Evolutionary conservation across 2,888 invertebrate genomes (phyloP).

Genomic region (Oscheius onirici): DNA sequence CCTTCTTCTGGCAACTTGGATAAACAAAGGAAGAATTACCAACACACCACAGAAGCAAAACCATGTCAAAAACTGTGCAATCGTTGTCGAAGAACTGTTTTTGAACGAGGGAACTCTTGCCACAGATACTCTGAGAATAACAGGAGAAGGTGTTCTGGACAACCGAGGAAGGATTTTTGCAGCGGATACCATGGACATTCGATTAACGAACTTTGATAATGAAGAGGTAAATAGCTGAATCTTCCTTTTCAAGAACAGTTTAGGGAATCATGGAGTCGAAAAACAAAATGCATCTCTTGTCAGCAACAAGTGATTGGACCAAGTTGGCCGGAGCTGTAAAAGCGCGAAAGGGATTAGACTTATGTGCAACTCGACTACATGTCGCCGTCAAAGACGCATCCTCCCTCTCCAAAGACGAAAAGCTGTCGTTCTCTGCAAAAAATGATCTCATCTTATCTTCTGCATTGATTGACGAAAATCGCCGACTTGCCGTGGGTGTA

Average conservation of each 20-base stretch:
- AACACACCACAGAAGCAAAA: constrained; percentile 49
- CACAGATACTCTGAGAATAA: constrained; percentile 42
- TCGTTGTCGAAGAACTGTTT: constrained; percentile 49
- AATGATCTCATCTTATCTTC: constrained; percentile 50
- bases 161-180: constrained; percentile 54
- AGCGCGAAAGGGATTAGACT: constrained; percentile 40
- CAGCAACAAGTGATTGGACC: constrained; percentile 54
- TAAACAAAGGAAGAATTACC: constrained; percentile 48
- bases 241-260: neutral
- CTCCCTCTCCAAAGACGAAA: constrained; percentile 42
- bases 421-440: constrained; percentile 50
- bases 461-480: constrained; percentile 48
- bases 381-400: constrained; percentile 34
- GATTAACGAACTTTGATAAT: constrained; percentile 50
- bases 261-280: constrained; percentile 51
- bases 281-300: constrained; percentile 49
- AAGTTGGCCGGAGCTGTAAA: constrained; percentile 50
- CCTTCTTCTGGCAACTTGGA: constrained; percentile 17
- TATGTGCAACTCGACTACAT: constrained; percentile 39
- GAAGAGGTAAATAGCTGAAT: constrained; percentile 41
- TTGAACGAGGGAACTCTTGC: constrained; percentile 53
- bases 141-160: constrained; percentile 51
- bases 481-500: constrained; percentile 49
- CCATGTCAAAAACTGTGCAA: constrained; percentile 39
- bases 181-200: constrained; percentile 52